Conservation (phyloP, 2,113 vertebrate species). For the Polyodon spathula region DNA sequence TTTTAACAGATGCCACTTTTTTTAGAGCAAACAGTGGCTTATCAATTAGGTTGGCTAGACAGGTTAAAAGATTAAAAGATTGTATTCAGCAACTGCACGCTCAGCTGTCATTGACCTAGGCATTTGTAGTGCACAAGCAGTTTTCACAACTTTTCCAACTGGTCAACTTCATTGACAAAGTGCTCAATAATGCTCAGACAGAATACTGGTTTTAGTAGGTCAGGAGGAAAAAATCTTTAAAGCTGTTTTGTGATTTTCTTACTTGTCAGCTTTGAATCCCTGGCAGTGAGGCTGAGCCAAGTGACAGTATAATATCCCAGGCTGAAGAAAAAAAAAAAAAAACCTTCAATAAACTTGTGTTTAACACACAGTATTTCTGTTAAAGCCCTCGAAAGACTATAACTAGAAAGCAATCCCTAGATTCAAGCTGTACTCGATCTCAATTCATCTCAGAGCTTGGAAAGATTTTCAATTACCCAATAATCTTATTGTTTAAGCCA, state of each 20-base stretch:
- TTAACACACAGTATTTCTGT: not conserved
- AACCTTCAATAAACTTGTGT: not conserved
- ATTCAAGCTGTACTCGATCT: not conserved
- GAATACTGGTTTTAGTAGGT: conserved; percentile 11
- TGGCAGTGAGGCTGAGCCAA: too few relatives aligned
- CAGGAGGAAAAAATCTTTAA: conserved; percentile 10
- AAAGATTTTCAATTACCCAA: too few relatives aligned
- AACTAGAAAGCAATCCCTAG: not conserved
- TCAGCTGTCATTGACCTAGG: not conserved
- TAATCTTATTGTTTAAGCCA: too few relatives aligned
- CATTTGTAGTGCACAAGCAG: conserved; percentile 9
- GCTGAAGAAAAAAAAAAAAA: not conserved
- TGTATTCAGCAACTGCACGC: conserved; percentile 6
- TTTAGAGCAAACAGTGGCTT: not conserved
- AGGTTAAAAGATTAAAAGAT: not conserved
- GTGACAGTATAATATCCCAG: not conserved
- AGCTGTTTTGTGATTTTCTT: not conserved
- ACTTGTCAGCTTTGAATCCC: not conserved
- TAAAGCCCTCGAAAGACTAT: not conserved
- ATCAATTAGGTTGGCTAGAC: conserved; percentile 2
- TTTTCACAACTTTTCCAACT: conserved; percentile 12
- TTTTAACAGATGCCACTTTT: not conserved
- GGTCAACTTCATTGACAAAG: conserved; percentile 1
- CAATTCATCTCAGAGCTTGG: too few relatives aligned
- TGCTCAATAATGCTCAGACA: conserved; percentile 2